Conservation (phyloP, 2,797 vertebrate species). For the Acropternis orthonyx region DNA sequence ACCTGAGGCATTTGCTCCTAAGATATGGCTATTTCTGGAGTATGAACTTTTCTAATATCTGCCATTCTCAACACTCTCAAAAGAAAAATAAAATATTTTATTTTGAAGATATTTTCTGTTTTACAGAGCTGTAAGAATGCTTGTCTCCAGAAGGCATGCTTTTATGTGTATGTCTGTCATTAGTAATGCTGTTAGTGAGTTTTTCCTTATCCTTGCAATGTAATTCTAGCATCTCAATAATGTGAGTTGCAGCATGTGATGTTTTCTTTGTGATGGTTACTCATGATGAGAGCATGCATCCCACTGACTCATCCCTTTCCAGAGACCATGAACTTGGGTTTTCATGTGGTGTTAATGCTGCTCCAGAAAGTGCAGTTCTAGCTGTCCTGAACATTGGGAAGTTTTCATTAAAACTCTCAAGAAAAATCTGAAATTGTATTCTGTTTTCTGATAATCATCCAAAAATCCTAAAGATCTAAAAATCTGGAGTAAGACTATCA, state of each 20-base stretch:
- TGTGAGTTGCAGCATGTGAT: neutral
- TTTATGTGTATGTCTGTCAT: neutral
- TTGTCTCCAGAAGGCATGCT: neutral
- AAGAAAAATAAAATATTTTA: neutral
- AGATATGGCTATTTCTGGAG: neutral
- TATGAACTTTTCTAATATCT: neutral
- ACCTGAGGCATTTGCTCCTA: neutral
- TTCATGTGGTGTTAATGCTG: neutral
- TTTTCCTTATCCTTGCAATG: neutral
- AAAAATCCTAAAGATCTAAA: neutral
- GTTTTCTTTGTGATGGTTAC: neutral
- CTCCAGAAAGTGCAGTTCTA: neutral
- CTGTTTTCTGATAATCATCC: neutral
- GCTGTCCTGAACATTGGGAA: neutral
- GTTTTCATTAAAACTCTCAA: neutral
- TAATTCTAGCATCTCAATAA: neutral
- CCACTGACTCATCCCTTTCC: neutral
- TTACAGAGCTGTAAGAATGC: neutral
- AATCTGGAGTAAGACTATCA: neutral
- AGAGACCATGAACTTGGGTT: neutral
- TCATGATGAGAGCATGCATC: neutral
- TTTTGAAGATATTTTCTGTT: neutral
- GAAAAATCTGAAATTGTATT: neutral
- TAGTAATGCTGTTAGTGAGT: neutral
- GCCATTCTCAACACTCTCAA: neutral